phyloP scores from a whole-genome alignment of 1,140 invertebrate genomes.

The Monomorium pharaonis region DNA sequence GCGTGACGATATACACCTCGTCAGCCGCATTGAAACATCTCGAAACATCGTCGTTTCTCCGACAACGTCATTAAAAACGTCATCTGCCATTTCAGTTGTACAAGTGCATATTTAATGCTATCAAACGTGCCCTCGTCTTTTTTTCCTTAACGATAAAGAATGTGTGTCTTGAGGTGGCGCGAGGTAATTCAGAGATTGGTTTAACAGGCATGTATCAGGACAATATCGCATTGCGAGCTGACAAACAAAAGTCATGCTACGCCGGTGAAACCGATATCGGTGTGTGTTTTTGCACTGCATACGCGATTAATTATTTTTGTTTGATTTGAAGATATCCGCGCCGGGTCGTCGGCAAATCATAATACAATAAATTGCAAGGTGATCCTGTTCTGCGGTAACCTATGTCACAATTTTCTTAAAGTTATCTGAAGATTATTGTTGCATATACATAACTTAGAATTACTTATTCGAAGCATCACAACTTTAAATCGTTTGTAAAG shows the following conservation, averaged over 20 bases:
- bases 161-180: slow-evolving; percentile 27
- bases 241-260: slow-evolving; percentile 51
- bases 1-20: neutral
- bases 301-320: slow-evolving; percentile 20
- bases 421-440: neutral
- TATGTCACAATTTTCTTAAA: neutral
- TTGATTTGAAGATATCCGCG: slow-evolving; percentile 1
- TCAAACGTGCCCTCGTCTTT: neutral
- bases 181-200: slow-evolving; percentile 36
- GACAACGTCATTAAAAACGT: slow-evolving; percentile 3
- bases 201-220: slow-evolving; percentile 38
- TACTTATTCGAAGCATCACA: neutral
- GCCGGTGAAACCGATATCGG: slow-evolving; percentile 1
- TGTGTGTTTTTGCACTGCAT: neutral
- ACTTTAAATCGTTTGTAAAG: neutral
- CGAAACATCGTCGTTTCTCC: neutral
- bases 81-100: neutral
- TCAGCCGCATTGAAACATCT: neutral
- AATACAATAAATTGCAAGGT: neutral
- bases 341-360: neutral
- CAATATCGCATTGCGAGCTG: neutral
- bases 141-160: slow-evolving; percentile 50
- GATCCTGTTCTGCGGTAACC: neutral
- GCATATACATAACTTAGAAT: neutral
- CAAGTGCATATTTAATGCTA: neutral